Conservation (phyloP, 1,140 invertebrate genomes). For the Sesamia nonagrioides region DNA sequence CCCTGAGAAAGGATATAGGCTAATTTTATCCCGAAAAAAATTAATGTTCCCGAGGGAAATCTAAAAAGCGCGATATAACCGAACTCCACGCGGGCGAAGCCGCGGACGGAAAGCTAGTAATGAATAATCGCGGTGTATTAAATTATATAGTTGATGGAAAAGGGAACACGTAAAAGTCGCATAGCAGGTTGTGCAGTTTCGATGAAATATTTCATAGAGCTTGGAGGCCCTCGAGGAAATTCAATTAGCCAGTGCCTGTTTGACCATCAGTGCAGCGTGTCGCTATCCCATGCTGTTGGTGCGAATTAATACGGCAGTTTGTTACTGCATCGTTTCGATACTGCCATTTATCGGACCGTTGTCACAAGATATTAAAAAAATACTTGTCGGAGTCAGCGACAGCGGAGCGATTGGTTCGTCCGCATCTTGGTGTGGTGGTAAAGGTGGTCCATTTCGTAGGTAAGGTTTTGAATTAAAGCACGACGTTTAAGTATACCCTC, state of each 20-base stretch:
- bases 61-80: no score
- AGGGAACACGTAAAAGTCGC: background rate
- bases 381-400: no score
- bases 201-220: slow-evolving; percentile 15
- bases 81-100: no score
- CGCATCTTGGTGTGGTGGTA: no score
- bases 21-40: no score
- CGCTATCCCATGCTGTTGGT: slow-evolving; percentile 32
- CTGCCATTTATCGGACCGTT: background rate
- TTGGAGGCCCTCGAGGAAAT: slow-evolving; percentile 40
- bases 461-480: no score
- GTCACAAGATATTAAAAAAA: background rate
- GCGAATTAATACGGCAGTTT: slow-evolving; percentile 37
- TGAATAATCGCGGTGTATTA: background rate
- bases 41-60: no score
- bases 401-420: no score
- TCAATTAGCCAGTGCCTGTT: slow-evolving; percentile 41
- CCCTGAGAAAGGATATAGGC: no score
- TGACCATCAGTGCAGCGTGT: slow-evolving; percentile 34
- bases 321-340: slow-evolving; percentile 18
- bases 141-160: background rate
- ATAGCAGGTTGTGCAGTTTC: slow-evolving; percentile 17
- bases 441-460: no score
- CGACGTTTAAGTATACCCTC: no score
- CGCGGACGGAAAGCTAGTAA: no score